phyloP scores from a whole-genome alignment of 1,140 invertebrate genomes.

The Lasioglossum baleicum region DNA sequence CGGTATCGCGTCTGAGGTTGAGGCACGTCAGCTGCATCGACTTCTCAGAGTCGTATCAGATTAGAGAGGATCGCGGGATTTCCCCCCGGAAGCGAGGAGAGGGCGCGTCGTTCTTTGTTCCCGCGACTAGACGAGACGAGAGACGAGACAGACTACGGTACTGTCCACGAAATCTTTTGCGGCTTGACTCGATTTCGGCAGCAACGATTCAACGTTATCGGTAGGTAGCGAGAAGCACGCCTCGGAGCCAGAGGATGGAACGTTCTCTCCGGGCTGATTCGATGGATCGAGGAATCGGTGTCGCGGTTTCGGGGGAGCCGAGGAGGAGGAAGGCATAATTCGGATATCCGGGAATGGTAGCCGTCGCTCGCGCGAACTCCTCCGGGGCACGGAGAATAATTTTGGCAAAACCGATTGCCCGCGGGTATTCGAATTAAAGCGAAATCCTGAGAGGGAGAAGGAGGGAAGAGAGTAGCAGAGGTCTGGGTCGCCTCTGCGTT shows the following conservation, averaged over 20 bases:
- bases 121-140: background rate
- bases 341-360: background rate
- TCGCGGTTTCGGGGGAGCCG: too few species aligned
- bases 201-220: background rate
- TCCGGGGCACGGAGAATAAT: slow-evolving; percentile 55
- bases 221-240: too few species aligned
- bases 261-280: background rate
- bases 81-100: background rate
- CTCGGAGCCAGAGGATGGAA: too few species aligned
- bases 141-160: too few species aligned
- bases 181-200: too few species aligned
- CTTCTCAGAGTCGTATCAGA: slow-evolving; percentile 6
- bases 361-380: background rate
- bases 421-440: slow-evolving; percentile 70
- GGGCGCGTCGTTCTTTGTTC: too few species aligned
- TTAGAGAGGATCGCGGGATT: slow-evolving; percentile 9
- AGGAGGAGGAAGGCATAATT: background rate
- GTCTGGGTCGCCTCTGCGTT: slow-evolving; percentile 46
- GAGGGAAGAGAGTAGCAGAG: too few species aligned
- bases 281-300: slow-evolving; percentile 8
- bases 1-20: slow-evolving; percentile 11
- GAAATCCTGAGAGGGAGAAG: slow-evolving; percentile 43
- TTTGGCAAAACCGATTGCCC: slow-evolving; percentile 61
- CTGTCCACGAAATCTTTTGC: background rate
- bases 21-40: slow-evolving; percentile 26